These are phyloP conservation scores for Athrips mouffetella DNA, from an alignment of 2,888 invertebrate species.

Conservation along the genomic window DNA sequence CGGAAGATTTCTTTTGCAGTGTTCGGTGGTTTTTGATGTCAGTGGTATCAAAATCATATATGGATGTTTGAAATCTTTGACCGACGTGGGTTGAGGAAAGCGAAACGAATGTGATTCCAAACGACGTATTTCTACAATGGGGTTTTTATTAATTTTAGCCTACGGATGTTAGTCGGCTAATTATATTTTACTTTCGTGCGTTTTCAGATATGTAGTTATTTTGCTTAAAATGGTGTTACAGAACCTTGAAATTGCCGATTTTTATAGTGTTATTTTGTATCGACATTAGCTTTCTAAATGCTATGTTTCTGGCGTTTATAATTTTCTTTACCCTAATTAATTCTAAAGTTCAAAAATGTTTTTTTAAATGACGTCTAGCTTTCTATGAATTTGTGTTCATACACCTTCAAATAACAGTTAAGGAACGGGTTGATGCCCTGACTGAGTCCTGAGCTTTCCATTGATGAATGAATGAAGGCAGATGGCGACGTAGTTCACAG, in stretches of 20 bases:
- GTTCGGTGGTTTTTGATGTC: slow-evolving; percentile 3
- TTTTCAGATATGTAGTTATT: background rate
- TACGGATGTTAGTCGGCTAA: background rate
- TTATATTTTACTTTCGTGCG: background rate
- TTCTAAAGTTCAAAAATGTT: too few species aligned
- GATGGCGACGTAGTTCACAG: slow-evolving; percentile 25
- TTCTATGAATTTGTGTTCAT: too few species aligned
- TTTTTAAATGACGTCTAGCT: too few species aligned
- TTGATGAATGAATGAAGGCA: slow-evolving; percentile 12
- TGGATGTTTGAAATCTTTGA: too few species aligned
- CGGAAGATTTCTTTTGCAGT: slow-evolving; percentile 5
- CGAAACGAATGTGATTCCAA: background rate
- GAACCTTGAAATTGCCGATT: slow-evolving; percentile 1
- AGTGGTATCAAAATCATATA: background rate
- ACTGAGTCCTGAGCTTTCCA: background rate
- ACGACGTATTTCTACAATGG: background rate
- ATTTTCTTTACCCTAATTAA: too few species aligned
- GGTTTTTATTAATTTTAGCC: background rate
- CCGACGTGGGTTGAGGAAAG: background rate
- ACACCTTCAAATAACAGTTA: too few species aligned
- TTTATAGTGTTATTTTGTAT: background rate
- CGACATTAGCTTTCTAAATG: background rate
- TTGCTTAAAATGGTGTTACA: background rate
- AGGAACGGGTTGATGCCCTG: background rate
- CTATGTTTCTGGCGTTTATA: too few species aligned